Conservation (phyloP, 2,113 vertebrate genomes). For the Pseudopipra pipra region DNA sequence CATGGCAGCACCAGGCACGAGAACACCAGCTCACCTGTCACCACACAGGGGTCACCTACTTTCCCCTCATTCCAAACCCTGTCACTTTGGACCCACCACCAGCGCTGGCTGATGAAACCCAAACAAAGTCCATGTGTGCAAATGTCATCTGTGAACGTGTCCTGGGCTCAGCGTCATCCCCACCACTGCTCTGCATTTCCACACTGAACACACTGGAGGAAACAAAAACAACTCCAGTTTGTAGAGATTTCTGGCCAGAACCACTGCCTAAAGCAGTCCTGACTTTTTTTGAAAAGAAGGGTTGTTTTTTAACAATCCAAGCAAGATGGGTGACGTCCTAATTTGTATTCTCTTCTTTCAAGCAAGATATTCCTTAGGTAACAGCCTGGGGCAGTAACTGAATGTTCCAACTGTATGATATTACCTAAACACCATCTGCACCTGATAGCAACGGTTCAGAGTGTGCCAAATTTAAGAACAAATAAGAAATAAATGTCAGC, state of each 20-base stretch:
- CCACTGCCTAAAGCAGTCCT: not conserved
- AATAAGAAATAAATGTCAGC: not conserved
- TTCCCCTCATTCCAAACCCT: not conserved
- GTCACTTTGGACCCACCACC: not conserved
- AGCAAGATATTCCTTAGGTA: not conserved
- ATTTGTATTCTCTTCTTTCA: not conserved
- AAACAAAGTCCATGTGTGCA: not conserved
- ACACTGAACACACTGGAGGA: not conserved
- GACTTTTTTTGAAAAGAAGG: not conserved
- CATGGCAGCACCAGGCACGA: not conserved
- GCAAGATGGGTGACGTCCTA: not conserved
- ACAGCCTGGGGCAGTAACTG: not conserved
- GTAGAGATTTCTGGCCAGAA: not conserved
- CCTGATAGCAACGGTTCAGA: not conserved
- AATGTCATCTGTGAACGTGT: not conserved
- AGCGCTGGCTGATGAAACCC: slow-evolving; percentile 26
- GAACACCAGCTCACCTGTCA: not conserved
- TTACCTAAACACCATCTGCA: not conserved
- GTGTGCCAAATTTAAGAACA: not conserved
- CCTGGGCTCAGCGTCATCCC: not conserved
- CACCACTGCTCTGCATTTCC: not conserved
- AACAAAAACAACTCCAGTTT: not conserved
- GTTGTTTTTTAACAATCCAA: not conserved
- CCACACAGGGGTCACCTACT: not conserved
- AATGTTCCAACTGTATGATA: not conserved